These are phyloP conservation scores for Arctopsyche grandis DNA, from an alignment of 1,140 invertebrate genomes.

Conservation along the genomic window DNA sequence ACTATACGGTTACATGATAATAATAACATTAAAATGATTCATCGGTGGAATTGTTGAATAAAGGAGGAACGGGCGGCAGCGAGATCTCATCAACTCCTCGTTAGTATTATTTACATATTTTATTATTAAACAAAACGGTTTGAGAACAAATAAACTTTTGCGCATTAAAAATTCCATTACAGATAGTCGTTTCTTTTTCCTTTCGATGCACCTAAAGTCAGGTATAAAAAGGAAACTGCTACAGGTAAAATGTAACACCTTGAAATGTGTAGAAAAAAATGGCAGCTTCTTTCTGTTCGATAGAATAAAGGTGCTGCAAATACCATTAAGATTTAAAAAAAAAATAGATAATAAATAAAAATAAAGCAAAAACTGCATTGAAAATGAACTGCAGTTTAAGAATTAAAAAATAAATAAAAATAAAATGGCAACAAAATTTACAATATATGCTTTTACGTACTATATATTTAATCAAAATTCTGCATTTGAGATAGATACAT, in stretches of 20 bases:
- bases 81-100: neutral
- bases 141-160: neutral
- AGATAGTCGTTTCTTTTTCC: neutral
- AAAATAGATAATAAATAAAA: too few relatives aligned
- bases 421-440: too few relatives aligned
- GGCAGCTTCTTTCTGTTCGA: neutral
- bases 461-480: too few relatives aligned
- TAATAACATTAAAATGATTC: neutral
- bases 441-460: too few relatives aligned
- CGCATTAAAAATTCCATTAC: constrained; percentile 15
- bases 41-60: neutral
- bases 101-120: constrained; percentile 8
- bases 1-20: neutral
- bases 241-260: constrained; percentile 29
- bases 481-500: too few relatives aligned
- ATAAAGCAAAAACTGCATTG: neutral
- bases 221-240: constrained; percentile 11
- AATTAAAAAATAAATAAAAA: too few relatives aligned
- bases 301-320: constrained; percentile 11
- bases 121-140: neutral
- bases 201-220: neutral
- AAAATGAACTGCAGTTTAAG: too few relatives aligned
- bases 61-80: neutral
- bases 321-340: neutral
- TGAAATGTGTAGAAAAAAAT: constrained; percentile 21